Evolutionary conservation across 37 sponge, comb jelly and placozoan species (phyloP), one percentile per base, ranked within the genome.

Genomic region (Bolinopsis microptera): DNA sequence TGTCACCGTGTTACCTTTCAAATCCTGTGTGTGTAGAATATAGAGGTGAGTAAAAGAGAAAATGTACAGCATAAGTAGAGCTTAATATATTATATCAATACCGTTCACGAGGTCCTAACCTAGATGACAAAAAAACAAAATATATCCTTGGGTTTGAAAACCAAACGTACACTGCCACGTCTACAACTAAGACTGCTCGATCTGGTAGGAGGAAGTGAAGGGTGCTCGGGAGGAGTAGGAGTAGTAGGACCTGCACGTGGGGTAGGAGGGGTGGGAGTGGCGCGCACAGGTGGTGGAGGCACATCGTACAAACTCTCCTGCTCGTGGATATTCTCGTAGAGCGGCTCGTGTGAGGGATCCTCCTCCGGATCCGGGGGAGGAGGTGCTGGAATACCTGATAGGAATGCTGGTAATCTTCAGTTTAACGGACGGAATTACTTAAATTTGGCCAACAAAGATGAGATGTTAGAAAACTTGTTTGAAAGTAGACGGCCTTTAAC

Each of bases 251-350:
- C 74, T 3, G 26, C 28, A 70, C 28, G 25, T 22, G 74, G 2
- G 26, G 74, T 3, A n/a, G 74, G 21, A 5, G 5, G 61, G 5
- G 61, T 13, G 61, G 61, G 61, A 18, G 61, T 13, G 13, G 61
- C 61, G 61, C 61, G 61, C 61, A 13, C 13, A 18, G 61, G 75
- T 1, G 82, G 37, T 1, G 82, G 82, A 27, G 82, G 82, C 3
- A 80, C 38, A 37, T 80, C 82, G 82, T 80, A 80, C 31, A 36
- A 80, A 22, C 22, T 33, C 82, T 80, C 82, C 38, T 80, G 82
- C 30, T 80, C 82, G 1, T 1, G 5, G 23, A 80, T 31, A 22
- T 80, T 80, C 38, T 80, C 82, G 38, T 80, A 80, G 9, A 80
- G 82, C 33, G 82, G 82, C 33, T 80, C 82, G 2, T 34, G 23